These are phyloP conservation scores for Notothenia rossii DNA, from an alignment of 2,113 vertebrate genomes.

Conservation along the genomic window DNA sequence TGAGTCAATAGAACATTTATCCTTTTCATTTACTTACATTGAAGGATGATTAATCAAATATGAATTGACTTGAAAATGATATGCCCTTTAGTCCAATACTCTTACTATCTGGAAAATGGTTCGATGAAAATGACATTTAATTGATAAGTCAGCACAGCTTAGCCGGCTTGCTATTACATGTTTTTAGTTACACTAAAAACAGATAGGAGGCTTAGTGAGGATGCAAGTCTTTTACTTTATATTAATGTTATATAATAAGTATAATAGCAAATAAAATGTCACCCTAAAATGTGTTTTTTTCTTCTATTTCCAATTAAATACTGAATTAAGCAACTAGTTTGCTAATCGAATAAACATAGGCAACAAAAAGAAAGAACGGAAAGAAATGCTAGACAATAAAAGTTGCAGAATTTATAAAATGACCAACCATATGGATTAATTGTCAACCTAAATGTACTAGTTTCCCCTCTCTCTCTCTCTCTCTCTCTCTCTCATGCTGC, in stretches of 20 bases:
- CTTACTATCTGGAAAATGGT: background rate
- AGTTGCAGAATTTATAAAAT: background rate
- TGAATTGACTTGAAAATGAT: background rate
- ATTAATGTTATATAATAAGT: background rate
- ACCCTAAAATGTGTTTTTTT: background rate
- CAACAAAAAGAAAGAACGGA: background rate
- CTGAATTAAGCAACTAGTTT: background rate
- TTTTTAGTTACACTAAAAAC: background rate
- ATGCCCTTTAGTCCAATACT: background rate
- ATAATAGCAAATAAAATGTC: conserved; percentile 9
- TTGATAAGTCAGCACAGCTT: background rate
- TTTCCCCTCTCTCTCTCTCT: background rate
- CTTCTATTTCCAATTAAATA: background rate
- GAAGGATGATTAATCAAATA: background rate
- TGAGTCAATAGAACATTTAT: background rate
- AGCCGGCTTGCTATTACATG: background rate
- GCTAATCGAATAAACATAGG: background rate
- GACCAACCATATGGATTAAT: background rate
- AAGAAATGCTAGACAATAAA: background rate
- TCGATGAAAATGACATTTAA: background rate
- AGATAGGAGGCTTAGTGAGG: background rate
- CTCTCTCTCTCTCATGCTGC: background rate
- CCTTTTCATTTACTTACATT: background rate
- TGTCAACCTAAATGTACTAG: background rate
- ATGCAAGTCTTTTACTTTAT: conserved; percentile 8